Percentiles rank a stretch among this genome's conserved stretches.
These are phyloP conservation scores for Phlogophora meticulosa DNA, from an alignment of 2,888 invertebrate species.

Conservation along the genomic window DNA sequence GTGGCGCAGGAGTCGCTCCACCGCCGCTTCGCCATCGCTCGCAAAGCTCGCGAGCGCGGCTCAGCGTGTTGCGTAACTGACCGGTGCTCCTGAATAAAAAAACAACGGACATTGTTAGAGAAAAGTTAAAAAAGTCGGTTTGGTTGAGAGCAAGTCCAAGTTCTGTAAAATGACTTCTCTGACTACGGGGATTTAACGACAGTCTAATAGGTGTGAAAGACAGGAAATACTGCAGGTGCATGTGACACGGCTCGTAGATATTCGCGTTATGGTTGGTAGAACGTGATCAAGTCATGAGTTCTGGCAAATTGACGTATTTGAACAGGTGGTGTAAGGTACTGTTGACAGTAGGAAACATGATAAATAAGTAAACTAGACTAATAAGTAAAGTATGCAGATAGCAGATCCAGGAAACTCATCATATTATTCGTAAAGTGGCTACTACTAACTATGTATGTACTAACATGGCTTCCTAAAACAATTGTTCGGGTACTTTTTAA, in stretches of 20 bases:
- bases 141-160: neutral
- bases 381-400: slow-evolving; percentile 9
- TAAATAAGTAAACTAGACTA: too few relatives aligned
- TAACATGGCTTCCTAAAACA: neutral
- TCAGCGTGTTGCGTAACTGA: slow-evolving; percentile 95
- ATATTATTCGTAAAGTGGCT: neutral
- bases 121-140: too few relatives aligned
- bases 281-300: slow-evolving; percentile 32
- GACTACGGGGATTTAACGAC: neutral
- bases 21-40: slow-evolving; percentile 94
- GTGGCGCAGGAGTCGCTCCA: slow-evolving; percentile 81
- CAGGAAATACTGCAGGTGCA: slow-evolving; percentile 14
- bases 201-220: slow-evolving; percentile 2
- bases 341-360: slow-evolving; percentile 16
- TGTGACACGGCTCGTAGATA: neutral
- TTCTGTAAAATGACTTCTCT: neutral
- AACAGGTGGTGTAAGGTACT: slow-evolving; percentile 34
- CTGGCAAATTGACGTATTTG: slow-evolving; percentile 33
- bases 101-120: slow-evolving; percentile 37
- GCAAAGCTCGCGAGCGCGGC: slow-evolving; percentile 95
- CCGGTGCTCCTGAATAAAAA: slow-evolving; percentile 92
- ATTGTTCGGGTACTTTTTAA: neutral
- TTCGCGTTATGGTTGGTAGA: slow-evolving; percentile 6
- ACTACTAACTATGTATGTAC: too few relatives aligned
- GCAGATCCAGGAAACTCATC: slow-evolving; percentile 3